Conservation (phyloP, 2,797 vertebrate species). For the Clarias pachynema region DNA sequence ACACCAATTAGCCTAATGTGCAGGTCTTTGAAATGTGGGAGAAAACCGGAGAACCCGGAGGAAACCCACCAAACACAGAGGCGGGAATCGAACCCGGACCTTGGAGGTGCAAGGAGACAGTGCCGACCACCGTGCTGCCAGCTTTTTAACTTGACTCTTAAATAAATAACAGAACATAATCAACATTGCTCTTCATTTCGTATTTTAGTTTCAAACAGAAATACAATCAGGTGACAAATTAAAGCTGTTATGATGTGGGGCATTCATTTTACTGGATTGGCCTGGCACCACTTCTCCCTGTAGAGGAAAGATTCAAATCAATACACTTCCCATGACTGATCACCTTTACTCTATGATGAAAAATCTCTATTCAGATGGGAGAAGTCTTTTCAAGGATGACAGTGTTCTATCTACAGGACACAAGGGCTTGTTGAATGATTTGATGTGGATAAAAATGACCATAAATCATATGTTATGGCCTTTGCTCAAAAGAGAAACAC, state of each 20-base stretch:
- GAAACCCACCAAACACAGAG: too few relatives aligned
- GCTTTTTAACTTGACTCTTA: neutral
- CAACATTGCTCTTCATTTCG: neutral
- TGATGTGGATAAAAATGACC: neutral
- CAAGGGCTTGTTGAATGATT: neutral
- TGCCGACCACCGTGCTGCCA: too few relatives aligned
- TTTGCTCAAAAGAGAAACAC: neutral
- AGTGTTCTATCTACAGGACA: neutral
- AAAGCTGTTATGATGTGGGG: neutral
- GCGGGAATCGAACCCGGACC: too few relatives aligned
- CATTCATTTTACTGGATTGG: neutral
- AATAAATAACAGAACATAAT: neutral
- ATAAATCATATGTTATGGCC: constrained; percentile 7
- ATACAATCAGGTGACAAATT: neutral
- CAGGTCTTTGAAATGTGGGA: too few relatives aligned
- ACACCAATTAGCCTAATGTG: too few relatives aligned
- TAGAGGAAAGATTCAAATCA: constrained; percentile 6
- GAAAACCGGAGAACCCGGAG: too few relatives aligned
- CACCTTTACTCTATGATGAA: constrained; percentile 4
- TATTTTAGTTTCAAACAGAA: neutral
- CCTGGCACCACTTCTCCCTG: neutral
- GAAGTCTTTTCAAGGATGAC: neutral
- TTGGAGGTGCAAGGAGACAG: too few relatives aligned
- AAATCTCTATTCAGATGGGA: constrained; percentile 8
- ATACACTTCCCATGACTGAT: neutral